Conservation (phyloP, 37 sponge, comb jelly and placozoan genomes). For the Tethya wilhelma region DNA sequence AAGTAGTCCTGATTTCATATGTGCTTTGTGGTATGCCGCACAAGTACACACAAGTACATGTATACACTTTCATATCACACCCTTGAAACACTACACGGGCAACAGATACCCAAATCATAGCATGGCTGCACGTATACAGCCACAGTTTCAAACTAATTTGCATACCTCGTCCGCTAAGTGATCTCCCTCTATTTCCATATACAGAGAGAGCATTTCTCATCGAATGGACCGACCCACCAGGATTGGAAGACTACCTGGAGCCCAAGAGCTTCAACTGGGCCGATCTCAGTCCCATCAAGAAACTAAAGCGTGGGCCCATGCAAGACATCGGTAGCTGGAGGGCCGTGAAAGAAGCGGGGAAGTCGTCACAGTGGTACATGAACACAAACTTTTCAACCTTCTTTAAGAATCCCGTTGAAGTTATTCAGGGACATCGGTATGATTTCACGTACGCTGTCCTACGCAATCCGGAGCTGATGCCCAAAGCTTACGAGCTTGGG, state of each 20-base stretch:
- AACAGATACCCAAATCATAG: too few relatives aligned
- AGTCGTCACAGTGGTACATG: slow-evolving; percentile 61
- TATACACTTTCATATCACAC: too few relatives aligned
- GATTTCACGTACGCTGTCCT: slow-evolving; percentile 67
- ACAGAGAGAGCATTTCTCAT: slow-evolving; percentile 67
- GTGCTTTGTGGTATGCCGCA: too few relatives aligned
- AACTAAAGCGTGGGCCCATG: slow-evolving; percentile 20
- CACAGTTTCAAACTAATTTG: too few relatives aligned
- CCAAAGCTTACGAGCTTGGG: slow-evolving; percentile 35
- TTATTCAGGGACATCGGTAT: slow-evolving; percentile 46
- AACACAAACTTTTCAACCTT: slow-evolving; percentile 35
- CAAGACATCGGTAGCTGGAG: slow-evolving; percentile 67
- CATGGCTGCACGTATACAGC: too few relatives aligned
- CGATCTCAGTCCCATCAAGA: slow-evolving; percentile 6
- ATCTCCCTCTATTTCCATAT: not conserved
- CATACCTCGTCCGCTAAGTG: too few relatives aligned
- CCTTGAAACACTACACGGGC: too few relatives aligned
- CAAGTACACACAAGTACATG: too few relatives aligned
- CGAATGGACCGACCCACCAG: slow-evolving; percentile 56
- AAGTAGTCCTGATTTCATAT: too few relatives aligned
- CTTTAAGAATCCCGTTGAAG: slow-evolving; percentile 51
- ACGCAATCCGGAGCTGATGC: slow-evolving; percentile 37
- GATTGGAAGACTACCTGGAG: slow-evolving; percentile 31
- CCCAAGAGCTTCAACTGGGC: slow-evolving; percentile 60
- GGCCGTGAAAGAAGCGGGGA: slow-evolving; percentile 11